Evolutionary conservation across 2,797 vertebrate genomes (phyloP).

Genomic region (Sebastes matsubarae): DNA sequence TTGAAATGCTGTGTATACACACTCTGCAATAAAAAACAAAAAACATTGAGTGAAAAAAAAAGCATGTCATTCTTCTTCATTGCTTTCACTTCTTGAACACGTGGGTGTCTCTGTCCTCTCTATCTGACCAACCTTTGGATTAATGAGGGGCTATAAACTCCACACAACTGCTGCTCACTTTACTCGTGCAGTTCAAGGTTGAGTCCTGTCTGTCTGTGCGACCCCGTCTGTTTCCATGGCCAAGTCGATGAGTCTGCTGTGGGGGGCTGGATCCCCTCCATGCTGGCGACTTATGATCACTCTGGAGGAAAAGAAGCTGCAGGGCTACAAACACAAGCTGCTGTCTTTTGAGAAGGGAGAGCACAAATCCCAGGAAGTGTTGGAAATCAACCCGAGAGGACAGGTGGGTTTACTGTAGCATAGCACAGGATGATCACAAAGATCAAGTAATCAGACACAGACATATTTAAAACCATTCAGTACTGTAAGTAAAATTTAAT

Average conservation of each 20-base stretch:
- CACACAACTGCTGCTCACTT: background rate
- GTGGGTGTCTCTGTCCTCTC: no score
- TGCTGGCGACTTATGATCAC: constrained; percentile 77
- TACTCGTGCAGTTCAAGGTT: background rate
- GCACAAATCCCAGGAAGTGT: constrained; percentile 69
- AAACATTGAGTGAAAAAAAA: background rate
- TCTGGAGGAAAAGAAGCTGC: constrained; percentile 77
- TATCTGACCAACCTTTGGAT: constrained; percentile 28
- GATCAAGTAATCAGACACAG: background rate
- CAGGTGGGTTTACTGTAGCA: constrained; percentile 51
- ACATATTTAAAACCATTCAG: background rate
- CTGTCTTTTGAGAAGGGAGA: constrained; percentile 69
- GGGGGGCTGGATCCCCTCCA: constrained; percentile 72
- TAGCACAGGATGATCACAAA: background rate
- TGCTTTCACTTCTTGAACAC: background rate
- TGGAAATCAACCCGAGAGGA: constrained; percentile 72
- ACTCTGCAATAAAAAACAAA: constrained; percentile 68
- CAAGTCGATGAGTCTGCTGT: constrained; percentile 65
- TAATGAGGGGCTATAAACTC: background rate
- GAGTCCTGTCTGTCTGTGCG: background rate
- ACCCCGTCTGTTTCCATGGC: constrained; percentile 44
- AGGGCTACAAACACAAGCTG: constrained; percentile 67
- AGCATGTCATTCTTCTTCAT: background rate
- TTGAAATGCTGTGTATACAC: constrained; percentile 71
- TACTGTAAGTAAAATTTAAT: background rate